Conservation (phyloP, 2,888 invertebrate species). For the Drosophila tripunctata region DNA sequence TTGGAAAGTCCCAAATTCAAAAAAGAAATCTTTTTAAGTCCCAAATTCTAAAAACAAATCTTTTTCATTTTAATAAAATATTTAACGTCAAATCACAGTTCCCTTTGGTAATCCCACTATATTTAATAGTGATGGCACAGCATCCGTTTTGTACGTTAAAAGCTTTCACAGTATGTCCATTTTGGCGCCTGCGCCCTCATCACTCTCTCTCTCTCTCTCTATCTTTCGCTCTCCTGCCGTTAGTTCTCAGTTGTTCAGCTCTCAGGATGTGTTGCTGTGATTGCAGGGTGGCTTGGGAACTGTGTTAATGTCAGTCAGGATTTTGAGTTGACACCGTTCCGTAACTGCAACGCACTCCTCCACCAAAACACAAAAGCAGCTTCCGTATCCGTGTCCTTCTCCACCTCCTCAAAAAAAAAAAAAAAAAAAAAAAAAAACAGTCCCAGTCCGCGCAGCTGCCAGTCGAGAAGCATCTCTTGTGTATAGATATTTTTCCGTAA, state of each 20-base stretch:
- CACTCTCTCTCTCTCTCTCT: slow-evolving; percentile 3
- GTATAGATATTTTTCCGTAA: slow-evolving; percentile 74
- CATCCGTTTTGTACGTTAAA: slow-evolving; percentile 35
- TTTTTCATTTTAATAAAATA: no score
- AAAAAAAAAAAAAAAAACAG: no score
- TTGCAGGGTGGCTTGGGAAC: slow-evolving; percentile 51
- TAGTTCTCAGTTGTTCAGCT: slow-evolving; percentile 15
- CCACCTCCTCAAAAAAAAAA: no score
- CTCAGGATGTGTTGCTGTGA: slow-evolving; percentile 44
- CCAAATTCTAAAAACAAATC: no score
- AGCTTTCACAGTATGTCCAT: slow-evolving; percentile 13
- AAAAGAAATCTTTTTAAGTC: not conserved
- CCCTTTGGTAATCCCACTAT: slow-evolving; percentile 6
- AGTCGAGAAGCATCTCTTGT: slow-evolving; percentile 54
- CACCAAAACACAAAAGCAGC: slow-evolving; percentile 1
- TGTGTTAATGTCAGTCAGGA: slow-evolving; percentile 75
- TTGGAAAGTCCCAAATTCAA: no score
- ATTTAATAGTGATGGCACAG: slow-evolving; percentile 31
- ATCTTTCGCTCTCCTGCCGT: not conserved
- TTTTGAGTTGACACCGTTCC: slow-evolving; percentile 74
- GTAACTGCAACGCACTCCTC: slow-evolving; percentile 65
- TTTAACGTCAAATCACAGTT: no score
- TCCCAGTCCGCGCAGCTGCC: slow-evolving; percentile 64
- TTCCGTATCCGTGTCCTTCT: not conserved
- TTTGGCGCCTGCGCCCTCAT: slow-evolving; percentile 58